Evolutionary conservation across 2,113 vertebrate species (phyloP).

Genomic region (Rousettus leschenaultii): DNA sequence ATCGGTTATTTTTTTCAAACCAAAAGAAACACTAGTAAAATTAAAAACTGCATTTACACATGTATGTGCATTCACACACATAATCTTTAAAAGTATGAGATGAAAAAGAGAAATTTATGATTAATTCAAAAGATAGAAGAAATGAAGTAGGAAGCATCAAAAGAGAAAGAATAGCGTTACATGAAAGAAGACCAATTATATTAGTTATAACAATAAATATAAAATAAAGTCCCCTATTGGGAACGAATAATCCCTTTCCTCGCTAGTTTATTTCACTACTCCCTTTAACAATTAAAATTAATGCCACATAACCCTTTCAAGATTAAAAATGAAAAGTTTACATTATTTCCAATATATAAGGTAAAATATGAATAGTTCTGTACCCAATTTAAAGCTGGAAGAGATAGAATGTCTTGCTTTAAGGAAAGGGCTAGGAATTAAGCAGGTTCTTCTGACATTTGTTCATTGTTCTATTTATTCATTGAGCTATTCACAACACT

Average conservation of each 20-base stretch:
- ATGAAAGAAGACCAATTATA: not conserved
- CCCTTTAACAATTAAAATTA: not conserved
- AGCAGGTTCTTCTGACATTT: not conserved
- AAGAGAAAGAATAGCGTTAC: not conserved
- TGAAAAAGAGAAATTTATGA: not conserved
- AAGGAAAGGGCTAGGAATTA: not conserved
- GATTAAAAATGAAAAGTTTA: constrained; percentile 8
- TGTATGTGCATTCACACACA: not conserved
- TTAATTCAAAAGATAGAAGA: not conserved
- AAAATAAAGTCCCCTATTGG: not conserved
- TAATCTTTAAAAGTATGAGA: not conserved
- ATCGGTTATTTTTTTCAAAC: not conserved
- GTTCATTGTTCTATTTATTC: not conserved
- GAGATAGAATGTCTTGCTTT: not conserved
- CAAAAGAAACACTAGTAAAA: not conserved
- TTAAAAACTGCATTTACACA: not conserved
- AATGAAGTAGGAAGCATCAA: not conserved
- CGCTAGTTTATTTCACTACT: not conserved
- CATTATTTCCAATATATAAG: not conserved
- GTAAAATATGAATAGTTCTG: not conserved
- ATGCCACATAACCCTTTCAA: not conserved
- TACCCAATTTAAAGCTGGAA: not conserved
- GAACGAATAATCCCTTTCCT: not conserved
- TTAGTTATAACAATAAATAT: not conserved
- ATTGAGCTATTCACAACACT: not conserved